These are phyloP conservation scores for Pelecanoides urinatrix DNA, from an alignment of 2,113 vertebrate genomes.

Conservation along the genomic window DNA sequence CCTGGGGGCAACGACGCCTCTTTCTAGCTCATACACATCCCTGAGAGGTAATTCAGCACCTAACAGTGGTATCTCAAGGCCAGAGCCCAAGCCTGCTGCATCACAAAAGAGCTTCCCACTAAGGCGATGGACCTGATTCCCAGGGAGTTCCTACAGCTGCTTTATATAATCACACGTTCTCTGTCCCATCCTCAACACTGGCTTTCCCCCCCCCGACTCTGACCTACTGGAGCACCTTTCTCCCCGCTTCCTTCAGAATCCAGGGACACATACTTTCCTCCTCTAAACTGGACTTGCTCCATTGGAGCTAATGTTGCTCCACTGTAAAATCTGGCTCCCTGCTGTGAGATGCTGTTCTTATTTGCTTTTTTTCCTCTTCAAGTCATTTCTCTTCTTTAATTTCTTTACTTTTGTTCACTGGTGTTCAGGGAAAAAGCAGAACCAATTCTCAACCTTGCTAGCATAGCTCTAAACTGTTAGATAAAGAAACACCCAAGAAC, in stretches of 20 bases:
- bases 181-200: not conserved
- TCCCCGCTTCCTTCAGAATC: not conserved
- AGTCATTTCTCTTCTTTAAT: not conserved
- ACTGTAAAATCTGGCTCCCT: not conserved
- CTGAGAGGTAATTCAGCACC: not conserved
- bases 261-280: not conserved
- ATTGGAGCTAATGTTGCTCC: not conserved
- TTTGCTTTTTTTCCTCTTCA: not conserved
- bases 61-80: not conserved
- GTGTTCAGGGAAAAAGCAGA: not conserved
- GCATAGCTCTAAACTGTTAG: not conserved
- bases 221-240: not conserved
- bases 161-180: not conserved
- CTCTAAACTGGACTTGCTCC: not conserved
- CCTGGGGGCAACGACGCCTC: not conserved
- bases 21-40: no score
- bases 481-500: not conserved
- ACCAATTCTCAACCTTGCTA: not conserved
- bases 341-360: not conserved
- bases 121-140: accelerated
- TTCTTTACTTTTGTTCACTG: not conserved
- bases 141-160: not conserved
- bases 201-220: not conserved
- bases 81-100: not conserved
- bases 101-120: not conserved